phyloP scores from a whole-genome alignment of 64 coral and sea anemone species.

The Platygyra sinensis region DNA sequence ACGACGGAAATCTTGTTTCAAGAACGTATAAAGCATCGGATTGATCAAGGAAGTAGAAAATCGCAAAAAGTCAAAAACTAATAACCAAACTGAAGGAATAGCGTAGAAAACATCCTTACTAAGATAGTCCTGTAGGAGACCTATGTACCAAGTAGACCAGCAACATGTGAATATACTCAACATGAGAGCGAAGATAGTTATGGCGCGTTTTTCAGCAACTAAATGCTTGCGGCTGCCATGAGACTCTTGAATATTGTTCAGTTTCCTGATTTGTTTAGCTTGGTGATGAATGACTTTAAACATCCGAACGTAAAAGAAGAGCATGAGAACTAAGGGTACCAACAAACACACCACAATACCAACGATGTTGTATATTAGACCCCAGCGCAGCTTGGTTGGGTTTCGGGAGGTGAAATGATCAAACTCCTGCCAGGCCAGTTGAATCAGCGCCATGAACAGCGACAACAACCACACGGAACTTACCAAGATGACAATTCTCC shows the following conservation, averaged over 20 bases:
- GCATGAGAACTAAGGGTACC: constrained; percentile 69
- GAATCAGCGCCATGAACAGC: constrained; percentile 65
- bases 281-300: constrained; percentile 77
- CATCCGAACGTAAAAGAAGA: constrained; percentile 72
- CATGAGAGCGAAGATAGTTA: constrained; percentile 76
- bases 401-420: constrained; percentile 29
- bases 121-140: constrained; percentile 35
- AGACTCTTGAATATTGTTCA: constrained; percentile 19
- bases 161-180: constrained; percentile 66
- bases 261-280: constrained; percentile 64
- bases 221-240: constrained; percentile 40
- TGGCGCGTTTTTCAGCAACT: constrained; percentile 65
- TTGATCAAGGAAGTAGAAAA: constrained; percentile 73
- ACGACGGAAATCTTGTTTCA: constrained; percentile 69
- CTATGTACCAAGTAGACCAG: constrained; percentile 75
- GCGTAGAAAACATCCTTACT: constrained; percentile 3
- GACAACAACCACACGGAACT: constrained; percentile 70
- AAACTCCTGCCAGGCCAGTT: constrained; percentile 84
- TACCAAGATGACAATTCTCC: constrained; percentile 51
- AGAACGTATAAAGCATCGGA: constrained; percentile 75
- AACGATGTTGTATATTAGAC: constrained; percentile 71
- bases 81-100: constrained; percentile 35
- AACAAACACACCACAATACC: constrained; percentile 71
- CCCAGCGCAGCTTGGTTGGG: constrained; percentile 53
- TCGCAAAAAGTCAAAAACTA: constrained; percentile 74